Percentiles rank a stretch among this genome's conserved stretches.
These are phyloP conservation scores for Microtus obscurus DNA, from an alignment of 2,797 vertebrate genomes.

Conservation along the genomic window DNA sequence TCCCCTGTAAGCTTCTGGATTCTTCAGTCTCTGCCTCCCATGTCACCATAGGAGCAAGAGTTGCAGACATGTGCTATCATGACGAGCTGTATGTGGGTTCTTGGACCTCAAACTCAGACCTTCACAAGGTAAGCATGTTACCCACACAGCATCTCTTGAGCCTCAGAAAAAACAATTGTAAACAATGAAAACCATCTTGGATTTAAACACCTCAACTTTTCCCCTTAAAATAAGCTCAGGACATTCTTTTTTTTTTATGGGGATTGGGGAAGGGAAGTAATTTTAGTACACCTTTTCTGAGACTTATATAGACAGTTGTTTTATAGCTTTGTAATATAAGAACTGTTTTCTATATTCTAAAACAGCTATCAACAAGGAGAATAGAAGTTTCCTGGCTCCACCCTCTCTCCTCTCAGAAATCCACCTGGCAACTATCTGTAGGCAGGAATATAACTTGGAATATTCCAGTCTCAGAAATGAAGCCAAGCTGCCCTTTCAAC, in stretches of 20 bases:
- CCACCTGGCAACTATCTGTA: background rate
- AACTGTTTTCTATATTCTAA: background rate
- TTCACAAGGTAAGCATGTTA: background rate
- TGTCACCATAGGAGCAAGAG: background rate
- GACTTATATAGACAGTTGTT: background rate
- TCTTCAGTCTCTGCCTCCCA: background rate
- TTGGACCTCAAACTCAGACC: background rate
- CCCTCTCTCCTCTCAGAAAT: background rate
- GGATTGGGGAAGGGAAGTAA: background rate
- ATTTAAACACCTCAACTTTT: background rate
- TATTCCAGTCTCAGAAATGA: background rate
- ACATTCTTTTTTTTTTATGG: background rate
- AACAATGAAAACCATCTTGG: background rate
- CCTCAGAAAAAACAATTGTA: no score
- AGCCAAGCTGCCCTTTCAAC: background rate
- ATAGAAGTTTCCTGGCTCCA: background rate
- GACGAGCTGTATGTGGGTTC: background rate
- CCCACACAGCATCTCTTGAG: background rate
- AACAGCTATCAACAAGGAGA: background rate
- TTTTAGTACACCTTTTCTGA: conserved; percentile 22
- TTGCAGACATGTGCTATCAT: background rate
- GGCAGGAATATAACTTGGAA: background rate
- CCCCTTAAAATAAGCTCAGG: conserved; percentile 12
- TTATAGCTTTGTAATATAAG: conserved; percentile 29
- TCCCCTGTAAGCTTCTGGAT: background rate